These are phyloP conservation scores for Syncerus caffer DNA, from an alignment of 2,797 vertebrate species.

Conservation along the genomic window DNA sequence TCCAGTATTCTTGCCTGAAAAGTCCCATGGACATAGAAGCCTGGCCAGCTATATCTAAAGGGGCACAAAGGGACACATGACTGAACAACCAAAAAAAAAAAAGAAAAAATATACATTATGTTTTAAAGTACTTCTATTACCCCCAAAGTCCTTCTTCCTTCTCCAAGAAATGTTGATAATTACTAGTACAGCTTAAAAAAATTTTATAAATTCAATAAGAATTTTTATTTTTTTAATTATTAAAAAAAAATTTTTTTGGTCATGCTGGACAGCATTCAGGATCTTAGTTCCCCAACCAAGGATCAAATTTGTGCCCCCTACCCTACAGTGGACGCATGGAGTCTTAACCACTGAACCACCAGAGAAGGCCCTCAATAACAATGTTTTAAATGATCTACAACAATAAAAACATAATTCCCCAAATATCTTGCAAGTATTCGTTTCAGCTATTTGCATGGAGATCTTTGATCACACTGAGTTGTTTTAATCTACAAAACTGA, in stretches of 20 bases:
- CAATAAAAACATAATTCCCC: background rate
- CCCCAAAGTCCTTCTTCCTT: background rate
- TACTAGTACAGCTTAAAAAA: background rate
- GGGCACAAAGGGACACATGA: background rate
- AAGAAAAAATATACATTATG: background rate
- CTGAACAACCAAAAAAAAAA: background rate
- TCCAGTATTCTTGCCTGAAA: background rate
- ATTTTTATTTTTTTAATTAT: background rate
- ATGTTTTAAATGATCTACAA: background rate
- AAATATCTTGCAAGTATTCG: background rate
- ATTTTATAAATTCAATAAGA: background rate
- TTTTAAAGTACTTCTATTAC: background rate
- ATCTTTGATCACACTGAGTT: background rate
- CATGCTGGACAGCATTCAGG: background rate
- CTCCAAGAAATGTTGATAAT: background rate
- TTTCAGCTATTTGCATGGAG: background rate
- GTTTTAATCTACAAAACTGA: background rate
- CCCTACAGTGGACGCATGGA: background rate
- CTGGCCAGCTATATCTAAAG: background rate
- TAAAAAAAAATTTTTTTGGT: background rate
- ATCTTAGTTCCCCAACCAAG: background rate
- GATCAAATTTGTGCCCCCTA: background rate
- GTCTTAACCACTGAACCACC: background rate
- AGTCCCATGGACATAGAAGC: background rate
- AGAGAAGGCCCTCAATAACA: background rate